These are phyloP conservation scores for Agelastica alni DNA, from an alignment of 2,888 invertebrate genomes.

Conservation along the genomic window DNA sequence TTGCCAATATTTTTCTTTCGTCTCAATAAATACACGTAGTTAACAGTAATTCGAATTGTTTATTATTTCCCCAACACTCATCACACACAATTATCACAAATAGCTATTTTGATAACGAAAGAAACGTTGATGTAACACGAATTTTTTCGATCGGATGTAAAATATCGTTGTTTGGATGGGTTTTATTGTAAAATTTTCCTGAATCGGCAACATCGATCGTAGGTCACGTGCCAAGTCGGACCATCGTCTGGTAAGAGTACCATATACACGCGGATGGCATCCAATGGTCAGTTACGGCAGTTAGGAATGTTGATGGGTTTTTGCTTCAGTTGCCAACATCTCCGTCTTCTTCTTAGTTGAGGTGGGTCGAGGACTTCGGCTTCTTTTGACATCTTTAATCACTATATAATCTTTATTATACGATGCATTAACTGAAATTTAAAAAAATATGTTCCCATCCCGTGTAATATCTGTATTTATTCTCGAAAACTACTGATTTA, in stretches of 20 bases:
- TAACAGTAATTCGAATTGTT: no score
- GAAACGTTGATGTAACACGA: not conserved
- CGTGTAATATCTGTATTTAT: no score
- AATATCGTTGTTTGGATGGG: not conserved
- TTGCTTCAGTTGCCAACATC: slow-evolving; percentile 12
- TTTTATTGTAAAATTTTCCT: not conserved
- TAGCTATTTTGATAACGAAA: not conserved
- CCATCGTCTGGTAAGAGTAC: slow-evolving; percentile 14
- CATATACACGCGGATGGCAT: slow-evolving; percentile 6
- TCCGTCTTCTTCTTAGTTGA: slow-evolving; percentile 9
- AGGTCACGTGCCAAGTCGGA: slow-evolving; percentile 20
- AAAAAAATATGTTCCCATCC: no score
- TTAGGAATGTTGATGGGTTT: slow-evolving; percentile 21
- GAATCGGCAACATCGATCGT: not conserved
- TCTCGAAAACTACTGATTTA: no score
- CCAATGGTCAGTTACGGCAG: slow-evolving; percentile 19
- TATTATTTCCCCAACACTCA: no score
- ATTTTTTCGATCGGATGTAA: not conserved
- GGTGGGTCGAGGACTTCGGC: slow-evolving; percentile 20
- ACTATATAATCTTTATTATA: no score
- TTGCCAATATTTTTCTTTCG: no score
- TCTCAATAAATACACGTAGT: no score
- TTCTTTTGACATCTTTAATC: not conserved
- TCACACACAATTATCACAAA: no score
- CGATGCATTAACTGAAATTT: no score